Percentiles rank a stretch among this genome's conserved stretches.
Evolutionary conservation across 2,113 vertebrate species (phyloP).

Genomic region (Megaptera novaeangliae): DNA sequence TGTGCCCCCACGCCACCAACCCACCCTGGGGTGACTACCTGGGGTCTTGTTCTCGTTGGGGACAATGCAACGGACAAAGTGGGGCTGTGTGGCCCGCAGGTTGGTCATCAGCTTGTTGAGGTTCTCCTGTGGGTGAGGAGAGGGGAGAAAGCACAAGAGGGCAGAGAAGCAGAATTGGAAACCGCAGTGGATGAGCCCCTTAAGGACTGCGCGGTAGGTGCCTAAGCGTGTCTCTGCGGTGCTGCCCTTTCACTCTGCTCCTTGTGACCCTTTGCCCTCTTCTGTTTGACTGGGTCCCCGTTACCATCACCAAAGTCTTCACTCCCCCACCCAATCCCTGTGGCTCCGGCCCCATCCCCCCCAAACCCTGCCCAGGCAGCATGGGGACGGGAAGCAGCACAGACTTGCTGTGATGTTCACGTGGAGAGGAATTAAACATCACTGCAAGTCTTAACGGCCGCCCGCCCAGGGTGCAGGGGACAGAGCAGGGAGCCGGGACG

Average conservation of each 20-base stretch:
- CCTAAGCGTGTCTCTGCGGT: neutral
- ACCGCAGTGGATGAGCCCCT: neutral
- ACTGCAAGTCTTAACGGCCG: conserved; percentile 99
- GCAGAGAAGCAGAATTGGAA: conserved; percentile 55
- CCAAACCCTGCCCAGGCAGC: conserved; percentile 42
- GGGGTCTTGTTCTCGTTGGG: conserved; percentile 96
- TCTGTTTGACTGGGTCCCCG: neutral
- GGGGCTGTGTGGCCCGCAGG: conserved; percentile 93
- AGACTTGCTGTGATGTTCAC: conserved; percentile 99
- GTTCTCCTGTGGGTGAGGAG: conserved; percentile 86
- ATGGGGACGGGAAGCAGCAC: conserved; percentile 91
- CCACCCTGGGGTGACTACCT: conserved; percentile 77
- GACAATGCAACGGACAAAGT: conserved; percentile 96
- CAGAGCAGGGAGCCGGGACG: neutral
- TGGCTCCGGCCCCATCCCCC: neutral
- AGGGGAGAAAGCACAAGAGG: conserved; percentile 45
- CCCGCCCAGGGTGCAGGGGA: conserved; percentile 77
- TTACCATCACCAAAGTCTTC: neutral
- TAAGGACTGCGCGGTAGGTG: neutral
- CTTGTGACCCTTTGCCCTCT: neutral
- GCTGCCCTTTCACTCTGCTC: neutral
- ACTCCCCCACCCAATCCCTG: neutral
- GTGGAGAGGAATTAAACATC: conserved; percentile 97
- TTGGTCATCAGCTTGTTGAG: conserved; percentile 98
- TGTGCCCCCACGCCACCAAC: neutral